phyloP scores from a whole-genome alignment of 2,113 vertebrate species.

The Sinocyclocheilus grahami region DNA sequence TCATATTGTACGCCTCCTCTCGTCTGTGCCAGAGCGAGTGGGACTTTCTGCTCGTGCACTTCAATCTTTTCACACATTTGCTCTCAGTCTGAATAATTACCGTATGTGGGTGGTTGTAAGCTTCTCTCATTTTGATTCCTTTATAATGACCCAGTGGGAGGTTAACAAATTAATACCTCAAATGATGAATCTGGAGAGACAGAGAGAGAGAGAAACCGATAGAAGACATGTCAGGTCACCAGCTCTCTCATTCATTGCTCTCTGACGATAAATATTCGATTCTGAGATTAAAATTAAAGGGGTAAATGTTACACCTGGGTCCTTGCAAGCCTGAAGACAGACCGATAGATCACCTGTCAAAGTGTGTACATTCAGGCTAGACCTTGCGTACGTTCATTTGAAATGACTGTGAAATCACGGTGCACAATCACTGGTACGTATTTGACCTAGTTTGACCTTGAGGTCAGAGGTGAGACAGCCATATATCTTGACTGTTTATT shows the following conservation, averaged over 20 bases:
- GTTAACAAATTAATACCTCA: slow-evolving; percentile 53
- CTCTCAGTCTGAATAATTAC: slow-evolving; percentile 52
- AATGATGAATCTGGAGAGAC: slow-evolving; percentile 38
- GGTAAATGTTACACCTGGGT: slow-evolving; percentile 41
- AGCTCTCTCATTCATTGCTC: slow-evolving; percentile 35
- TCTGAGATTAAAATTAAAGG: slow-evolving; percentile 39
- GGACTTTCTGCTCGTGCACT: slow-evolving; percentile 48
- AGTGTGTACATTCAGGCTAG: not conserved
- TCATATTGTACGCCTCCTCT: slow-evolving; percentile 44
- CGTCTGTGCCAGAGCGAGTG: slow-evolving; percentile 42
- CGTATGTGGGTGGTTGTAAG: slow-evolving; percentile 53
- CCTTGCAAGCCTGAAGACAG: not conserved
- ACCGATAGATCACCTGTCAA: slow-evolving; percentile 29
- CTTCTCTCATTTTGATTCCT: slow-evolving; percentile 57
- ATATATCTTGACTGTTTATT: slow-evolving; percentile 2
- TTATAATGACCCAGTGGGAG: slow-evolving; percentile 55
- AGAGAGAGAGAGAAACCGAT: slow-evolving; percentile 14
- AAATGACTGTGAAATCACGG: not conserved
- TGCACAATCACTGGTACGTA: slow-evolving; percentile 14
- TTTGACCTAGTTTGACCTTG: slow-evolving; percentile 24
- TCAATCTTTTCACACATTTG: slow-evolving; percentile 42
- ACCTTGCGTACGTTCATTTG: slow-evolving; percentile 16
- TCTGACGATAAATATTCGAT: slow-evolving; percentile 49
- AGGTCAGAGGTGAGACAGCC: slow-evolving; percentile 3
- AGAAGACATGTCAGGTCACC: slow-evolving; percentile 29